Base-by-base conservation (phyloP, 1,140 invertebrate species). In the Leptinotarsa defecta region DNA sequence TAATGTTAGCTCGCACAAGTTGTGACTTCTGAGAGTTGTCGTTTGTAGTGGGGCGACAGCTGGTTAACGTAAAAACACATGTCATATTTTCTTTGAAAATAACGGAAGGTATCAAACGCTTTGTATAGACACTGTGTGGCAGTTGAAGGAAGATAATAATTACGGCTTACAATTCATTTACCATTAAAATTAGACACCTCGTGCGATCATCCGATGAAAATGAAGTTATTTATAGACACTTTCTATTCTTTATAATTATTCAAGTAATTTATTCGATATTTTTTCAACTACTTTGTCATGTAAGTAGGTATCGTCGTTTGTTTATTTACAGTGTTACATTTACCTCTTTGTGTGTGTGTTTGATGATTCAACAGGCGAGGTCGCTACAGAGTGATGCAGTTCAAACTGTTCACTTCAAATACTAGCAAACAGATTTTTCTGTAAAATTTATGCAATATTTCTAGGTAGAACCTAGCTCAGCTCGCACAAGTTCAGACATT, bases 121-220 rank as follows among this genome's bases (percentile, higher is more conserved):
- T 2, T 43, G 13, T 57, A 57, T 19, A n/a, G 6, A 15, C 52
- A 8, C 3, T 17, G 2, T 57, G 52, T n/a, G 15, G n/a, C n/a
- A 3, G 52, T n/a, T 57, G 52, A 57, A 57, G 52, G 3, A 17
- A 19, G n/a, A 57, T 0, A 19, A 57, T 57, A 57, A 57, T 17
- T n/a, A 19, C n/a, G 15, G 13, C 15, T 57, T 57, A 57, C 5
- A n/a, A 57, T 57, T 57, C 13, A 57, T 57, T 57, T 57, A 57
- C 52, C 52, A 57, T 57, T 57, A 19, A 57, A 57, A 57, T 57
- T 57, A 57, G 52, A 57, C 52, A 57, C 52, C n/a, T 15, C 52
- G n/a, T 57, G 52, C 15, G n/a, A 17, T 57, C n/a, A 19, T 57
- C n/a, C 52, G 52, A 57, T n/a, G 52, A 57, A 57, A 57, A 13